These are phyloP conservation scores for Ceyx margarethae DNA, from an alignment of 2,113 vertebrate species.

Conservation along the genomic window DNA sequence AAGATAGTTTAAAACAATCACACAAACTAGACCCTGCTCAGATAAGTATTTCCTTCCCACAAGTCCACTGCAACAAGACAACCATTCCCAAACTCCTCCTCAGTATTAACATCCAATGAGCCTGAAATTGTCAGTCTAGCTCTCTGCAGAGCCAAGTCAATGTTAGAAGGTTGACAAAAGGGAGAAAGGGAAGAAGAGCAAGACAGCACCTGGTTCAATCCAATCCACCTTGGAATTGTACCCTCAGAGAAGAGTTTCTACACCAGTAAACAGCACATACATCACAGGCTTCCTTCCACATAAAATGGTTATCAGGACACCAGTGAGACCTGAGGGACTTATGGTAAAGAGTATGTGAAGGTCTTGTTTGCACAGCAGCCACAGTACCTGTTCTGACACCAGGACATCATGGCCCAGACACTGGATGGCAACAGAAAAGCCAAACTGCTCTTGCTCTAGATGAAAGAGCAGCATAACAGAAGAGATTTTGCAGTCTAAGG, in stretches of 20 bases:
- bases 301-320: not conserved
- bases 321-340: too few relatives aligned
- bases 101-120: not conserved
- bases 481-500: not conserved
- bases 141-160: not conserved
- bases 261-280: not conserved
- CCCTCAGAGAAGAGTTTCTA: not conserved
- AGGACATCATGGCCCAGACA: not conserved
- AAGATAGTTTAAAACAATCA: not conserved
- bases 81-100: not conserved
- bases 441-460: not conserved
- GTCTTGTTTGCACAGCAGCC: not conserved
- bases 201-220: not conserved
- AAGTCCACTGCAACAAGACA: not conserved
- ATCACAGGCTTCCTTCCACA: not conserved
- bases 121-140: not conserved
- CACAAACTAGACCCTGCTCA: not conserved
- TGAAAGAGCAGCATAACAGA: not conserved
- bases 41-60: not conserved
- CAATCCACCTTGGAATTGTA: not conserved
- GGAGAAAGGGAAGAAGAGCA: not conserved
- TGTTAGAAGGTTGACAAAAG: not conserved
- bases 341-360: not conserved
- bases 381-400: not conserved
- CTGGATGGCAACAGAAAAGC: not conserved